Evolutionary conservation across 2,113 vertebrate genomes (phyloP).

Genomic region (Cichladusa arquata): DNA sequence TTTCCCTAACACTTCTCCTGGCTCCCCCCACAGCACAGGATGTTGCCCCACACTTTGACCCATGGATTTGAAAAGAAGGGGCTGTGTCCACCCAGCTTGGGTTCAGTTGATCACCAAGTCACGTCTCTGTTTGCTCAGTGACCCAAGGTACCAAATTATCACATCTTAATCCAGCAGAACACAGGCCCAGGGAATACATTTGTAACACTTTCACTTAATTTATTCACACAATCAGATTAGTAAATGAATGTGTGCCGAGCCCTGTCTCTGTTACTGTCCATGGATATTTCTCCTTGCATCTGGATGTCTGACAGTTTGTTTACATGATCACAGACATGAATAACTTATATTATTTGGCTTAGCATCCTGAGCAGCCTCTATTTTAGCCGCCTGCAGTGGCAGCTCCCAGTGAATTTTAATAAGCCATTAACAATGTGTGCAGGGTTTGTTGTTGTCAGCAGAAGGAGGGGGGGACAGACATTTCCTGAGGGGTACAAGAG

Average conservation of each 20-base stretch:
- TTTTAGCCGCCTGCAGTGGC: slow-evolving; percentile 52
- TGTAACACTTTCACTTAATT: neutral
- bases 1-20: neutral
- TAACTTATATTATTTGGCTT: slow-evolving; percentile 56
- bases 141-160: neutral
- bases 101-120: neutral
- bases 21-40: neutral
- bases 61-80: neutral
- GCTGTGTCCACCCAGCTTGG: neutral
- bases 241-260: neutral
- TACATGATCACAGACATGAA: slow-evolving; percentile 31
- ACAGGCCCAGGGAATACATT: neutral
- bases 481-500: neutral
- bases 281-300: slow-evolving; percentile 37
- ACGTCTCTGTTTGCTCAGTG: neutral
- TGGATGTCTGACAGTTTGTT: slow-evolving; percentile 66
- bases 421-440: slow-evolving; percentile 4
- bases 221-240: neutral
- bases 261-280: neutral
- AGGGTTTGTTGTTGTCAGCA: neutral
- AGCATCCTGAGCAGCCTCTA: slow-evolving; percentile 36
- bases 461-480: neutral
- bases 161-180: neutral
- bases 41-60: neutral
- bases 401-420: slow-evolving; percentile 59